Evolutionary conservation across 2,113 vertebrate genomes (phyloP), one percentile per base, ranked within the genome.

Genomic region (Agelaius tricolor): DNA sequence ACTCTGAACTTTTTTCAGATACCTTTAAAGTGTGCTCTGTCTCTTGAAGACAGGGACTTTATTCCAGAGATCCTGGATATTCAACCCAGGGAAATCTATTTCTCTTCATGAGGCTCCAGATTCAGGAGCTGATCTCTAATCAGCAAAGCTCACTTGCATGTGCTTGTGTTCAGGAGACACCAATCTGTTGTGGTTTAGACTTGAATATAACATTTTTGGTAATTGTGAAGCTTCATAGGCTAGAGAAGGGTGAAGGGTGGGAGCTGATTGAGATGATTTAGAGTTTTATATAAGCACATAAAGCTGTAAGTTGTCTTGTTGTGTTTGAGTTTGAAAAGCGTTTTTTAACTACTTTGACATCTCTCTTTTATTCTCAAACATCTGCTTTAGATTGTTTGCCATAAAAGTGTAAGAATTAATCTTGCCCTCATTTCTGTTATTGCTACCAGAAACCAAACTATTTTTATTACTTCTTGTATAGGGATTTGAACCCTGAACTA

Each of bases 371-470:
- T 90, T 96, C 79, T 90, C 4, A 1, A 90, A 94, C 94, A 97
- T 97, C 90, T 96, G 94, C 95, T 97, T 96, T 95, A 78, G 80
- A 95, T 95, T 96, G 93, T 87, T 97, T 94, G 96, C 86, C 77
- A 66, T 96, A 92, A 96, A 97, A 95, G 94, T 82, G 90, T 95
- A 95, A 96, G 88, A 96, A 94, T 96, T 94, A 93, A 93, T 96
- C 80, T 94, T 93, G 51, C 87, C 76, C 71, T 87, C 35, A 2
- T 93, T 96, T 95, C 92, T 95, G 90, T 96, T 94, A 94, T 61
- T 96, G 90, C 93, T 96, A 96, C 94, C 94, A 97, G 96, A 97
- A 94, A 93, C 94, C 79, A 93, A 95, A 90, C 81, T 96, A 83
- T 91, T 96, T 96, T 96, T 94, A 96, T 94, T 94, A 58, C 93